phyloP scores from a whole-genome alignment of 2,888 invertebrate genomes.

The Seira sanloemensis region DNA sequence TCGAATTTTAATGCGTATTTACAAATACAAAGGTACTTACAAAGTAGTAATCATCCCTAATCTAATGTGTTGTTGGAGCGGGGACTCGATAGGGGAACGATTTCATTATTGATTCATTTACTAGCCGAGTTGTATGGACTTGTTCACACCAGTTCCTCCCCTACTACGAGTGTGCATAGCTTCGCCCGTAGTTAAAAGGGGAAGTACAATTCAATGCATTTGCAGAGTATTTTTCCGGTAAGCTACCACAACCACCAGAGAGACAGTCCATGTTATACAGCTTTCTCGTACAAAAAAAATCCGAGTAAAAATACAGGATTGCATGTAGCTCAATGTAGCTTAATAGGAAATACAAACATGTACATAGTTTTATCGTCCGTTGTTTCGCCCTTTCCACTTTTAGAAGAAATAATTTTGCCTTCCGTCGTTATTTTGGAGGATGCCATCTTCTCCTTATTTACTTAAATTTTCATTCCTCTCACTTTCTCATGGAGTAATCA shows the following conservation, averaged over 20 bases:
- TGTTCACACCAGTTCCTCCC: conserved; percentile 33
- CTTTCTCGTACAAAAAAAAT: too few species aligned
- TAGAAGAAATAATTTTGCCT: background rate
- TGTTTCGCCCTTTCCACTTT: background rate
- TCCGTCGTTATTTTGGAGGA: conserved; percentile 5
- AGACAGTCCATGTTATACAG: conserved; percentile 7
- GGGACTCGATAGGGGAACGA: background rate
- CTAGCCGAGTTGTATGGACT: conserved; percentile 29
- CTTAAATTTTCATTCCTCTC: conserved; percentile 15
- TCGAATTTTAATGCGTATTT: conserved; percentile 48
- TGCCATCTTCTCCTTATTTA: conserved; percentile 37
- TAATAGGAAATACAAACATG: conserved; percentile 3
- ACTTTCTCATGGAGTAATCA: background rate
- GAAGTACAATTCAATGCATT: background rate
- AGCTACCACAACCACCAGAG: conserved; percentile 36
- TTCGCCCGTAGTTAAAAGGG: background rate
- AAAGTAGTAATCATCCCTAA: conserved; percentile 10
- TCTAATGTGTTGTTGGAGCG: background rate
- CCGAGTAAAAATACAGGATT: background rate
- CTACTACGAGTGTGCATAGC: background rate
- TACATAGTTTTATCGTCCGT: background rate
- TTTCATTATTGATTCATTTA: conserved; percentile 48
- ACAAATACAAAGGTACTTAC: conserved; percentile 32
- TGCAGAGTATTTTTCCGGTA: background rate
- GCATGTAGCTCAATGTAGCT: too few species aligned